Conservation (phyloP, 35 echinoderm and acorn worm species). For the Heliocidaris erythrogramma region DNA sequence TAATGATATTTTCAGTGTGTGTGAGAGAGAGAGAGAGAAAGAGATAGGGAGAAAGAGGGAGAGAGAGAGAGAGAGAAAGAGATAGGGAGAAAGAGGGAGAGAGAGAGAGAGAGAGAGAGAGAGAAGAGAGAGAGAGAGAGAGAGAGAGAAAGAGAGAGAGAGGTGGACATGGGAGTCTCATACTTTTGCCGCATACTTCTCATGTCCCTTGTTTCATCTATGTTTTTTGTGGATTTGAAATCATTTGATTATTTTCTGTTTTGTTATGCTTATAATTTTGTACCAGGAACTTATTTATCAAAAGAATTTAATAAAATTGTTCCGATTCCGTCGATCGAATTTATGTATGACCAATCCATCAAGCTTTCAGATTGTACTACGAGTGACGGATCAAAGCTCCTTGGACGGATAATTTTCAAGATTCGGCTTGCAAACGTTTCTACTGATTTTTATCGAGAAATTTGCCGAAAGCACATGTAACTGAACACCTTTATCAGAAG, state of each 20-base stretch:
- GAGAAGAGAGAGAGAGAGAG: neutral
- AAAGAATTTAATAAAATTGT: no score
- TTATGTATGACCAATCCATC: neutral
- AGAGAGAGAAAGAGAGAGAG: neutral
- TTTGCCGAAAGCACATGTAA: neutral
- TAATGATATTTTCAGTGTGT: no score
- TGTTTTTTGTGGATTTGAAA: neutral
- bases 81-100: neutral
- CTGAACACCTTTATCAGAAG: neutral
- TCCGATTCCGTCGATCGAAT: neutral
- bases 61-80: neutral
- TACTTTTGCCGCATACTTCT: no score
- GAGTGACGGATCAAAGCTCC: neutral
- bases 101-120: neutral
- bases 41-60: neutral
- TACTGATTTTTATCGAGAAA: neutral
- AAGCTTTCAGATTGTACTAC: neutral
- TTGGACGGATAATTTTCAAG: neutral
- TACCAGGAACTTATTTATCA: neutral
- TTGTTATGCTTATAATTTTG: neutral
- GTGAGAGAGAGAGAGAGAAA: no score
- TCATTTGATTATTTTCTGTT: neutral
- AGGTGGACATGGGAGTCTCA: neutral
- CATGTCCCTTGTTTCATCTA: no score
- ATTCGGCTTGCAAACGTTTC: neutral